Conservation (phyloP, 2,797 vertebrate species). For the Trachurus trachurus region DNA sequence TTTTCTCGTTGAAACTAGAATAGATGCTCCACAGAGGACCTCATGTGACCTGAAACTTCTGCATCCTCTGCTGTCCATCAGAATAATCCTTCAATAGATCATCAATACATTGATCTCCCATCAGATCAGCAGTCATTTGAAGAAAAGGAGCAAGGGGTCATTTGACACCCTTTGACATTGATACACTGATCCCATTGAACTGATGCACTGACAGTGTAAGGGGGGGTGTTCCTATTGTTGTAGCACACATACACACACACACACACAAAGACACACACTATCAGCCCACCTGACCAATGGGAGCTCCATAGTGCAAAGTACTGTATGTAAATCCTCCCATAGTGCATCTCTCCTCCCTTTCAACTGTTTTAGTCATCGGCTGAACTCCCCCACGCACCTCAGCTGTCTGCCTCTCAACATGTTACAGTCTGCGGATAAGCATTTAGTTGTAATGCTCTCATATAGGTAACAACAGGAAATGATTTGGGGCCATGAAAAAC, state of each 20-base stretch:
- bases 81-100: slow-evolving; percentile 70
- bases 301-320: slow-evolving; percentile 88
- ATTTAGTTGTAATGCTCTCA: slow-evolving; percentile 18
- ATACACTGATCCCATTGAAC: slow-evolving; percentile 65
- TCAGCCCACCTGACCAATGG: slow-evolving; percentile 74
- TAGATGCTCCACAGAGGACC: slow-evolving; percentile 63
- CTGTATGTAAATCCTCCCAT: slow-evolving; percentile 86
- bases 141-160: slow-evolving; percentile 52
- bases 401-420: slow-evolving; percentile 33
- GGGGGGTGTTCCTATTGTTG: slow-evolving; percentile 75
- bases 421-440: slow-evolving; percentile 28
- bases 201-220: slow-evolving; percentile 58
- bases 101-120: slow-evolving; percentile 51
- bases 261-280: slow-evolving; percentile 68
- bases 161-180: slow-evolving; percentile 50
- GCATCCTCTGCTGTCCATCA: slow-evolving; percentile 41
- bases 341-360: slow-evolving; percentile 78
- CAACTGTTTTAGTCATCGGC: slow-evolving; percentile 75
- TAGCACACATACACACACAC: slow-evolving; percentile 71
- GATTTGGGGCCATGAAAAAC: slow-evolving; percentile 33
- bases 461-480: slow-evolving; percentile 55
- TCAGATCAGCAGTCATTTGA: slow-evolving; percentile 63
- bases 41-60: slow-evolving; percentile 82
- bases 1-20: slow-evolving; percentile 65
- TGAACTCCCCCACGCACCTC: slow-evolving; percentile 45